Evolutionary conservation across 2,113 vertebrate genomes (phyloP).

Genomic region (Nycticryphes semicollaris): DNA sequence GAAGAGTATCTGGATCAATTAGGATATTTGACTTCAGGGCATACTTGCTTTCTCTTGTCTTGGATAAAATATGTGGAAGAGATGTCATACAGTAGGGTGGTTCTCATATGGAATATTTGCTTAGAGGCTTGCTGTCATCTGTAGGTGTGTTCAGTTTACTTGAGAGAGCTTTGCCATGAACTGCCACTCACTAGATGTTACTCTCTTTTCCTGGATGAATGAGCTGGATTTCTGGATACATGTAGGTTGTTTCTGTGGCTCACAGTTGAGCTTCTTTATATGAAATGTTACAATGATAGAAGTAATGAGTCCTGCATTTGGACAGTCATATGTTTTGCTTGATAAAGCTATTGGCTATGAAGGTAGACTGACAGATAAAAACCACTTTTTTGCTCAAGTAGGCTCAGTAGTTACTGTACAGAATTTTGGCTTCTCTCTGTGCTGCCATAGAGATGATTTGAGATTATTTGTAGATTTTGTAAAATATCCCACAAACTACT

Average conservation of each 20-base stretch:
- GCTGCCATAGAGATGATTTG: not conserved
- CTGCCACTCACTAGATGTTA: not conserved
- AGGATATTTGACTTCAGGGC: not conserved
- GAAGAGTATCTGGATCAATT: not conserved
- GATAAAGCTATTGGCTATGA: not conserved
- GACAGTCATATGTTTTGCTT: not conserved
- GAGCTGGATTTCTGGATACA: not conserved
- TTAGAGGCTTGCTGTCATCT: not conserved
- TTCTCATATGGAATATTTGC: not conserved
- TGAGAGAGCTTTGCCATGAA: not conserved
- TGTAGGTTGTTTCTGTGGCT: not conserved
- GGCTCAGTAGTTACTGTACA: not conserved
- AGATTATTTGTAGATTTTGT: not conserved
- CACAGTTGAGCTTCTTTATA: not conserved
- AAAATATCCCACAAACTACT: not conserved
- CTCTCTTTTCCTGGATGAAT: not conserved
- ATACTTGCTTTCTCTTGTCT: not conserved
- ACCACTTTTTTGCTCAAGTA: not conserved
- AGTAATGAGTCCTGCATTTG: not conserved
- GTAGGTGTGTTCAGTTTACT: not conserved
- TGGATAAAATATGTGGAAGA: not conserved
- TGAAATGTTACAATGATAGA: not conserved
- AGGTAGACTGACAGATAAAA: not conserved
- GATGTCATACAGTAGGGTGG: not conserved
- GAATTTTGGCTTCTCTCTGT: not conserved